Evolutionary conservation across 2,113 vertebrate genomes (phyloP).

Genomic region (human (Homo sapiens)): GRCh38 chr1:4237001-4237500

Average conservation of each 20-base stretch:
- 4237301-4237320: neutral
- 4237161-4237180: accelerated
- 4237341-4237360: accelerated
- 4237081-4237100: accelerated
- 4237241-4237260: neutral
- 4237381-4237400: neutral
- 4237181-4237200: neutral
- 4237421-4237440: neutral
- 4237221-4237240: neutral
- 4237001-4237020: accelerated
- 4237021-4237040: neutral
- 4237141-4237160: neutral
- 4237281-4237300: too few species aligned
- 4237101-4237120: accelerated
- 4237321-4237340: accelerated
- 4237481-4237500: accelerated
- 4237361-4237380: accelerated
- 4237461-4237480: accelerated
- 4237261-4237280: accelerated
- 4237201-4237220: accelerated
- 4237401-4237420: too few species aligned
- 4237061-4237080: too few species aligned
- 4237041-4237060: accelerated
- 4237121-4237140: accelerated
- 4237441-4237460: neutral